Evolutionary conservation across 2,888 invertebrate species (phyloP), one percentile per base, ranked within the genome.

Genomic region (Drosophila birchii): DNA sequence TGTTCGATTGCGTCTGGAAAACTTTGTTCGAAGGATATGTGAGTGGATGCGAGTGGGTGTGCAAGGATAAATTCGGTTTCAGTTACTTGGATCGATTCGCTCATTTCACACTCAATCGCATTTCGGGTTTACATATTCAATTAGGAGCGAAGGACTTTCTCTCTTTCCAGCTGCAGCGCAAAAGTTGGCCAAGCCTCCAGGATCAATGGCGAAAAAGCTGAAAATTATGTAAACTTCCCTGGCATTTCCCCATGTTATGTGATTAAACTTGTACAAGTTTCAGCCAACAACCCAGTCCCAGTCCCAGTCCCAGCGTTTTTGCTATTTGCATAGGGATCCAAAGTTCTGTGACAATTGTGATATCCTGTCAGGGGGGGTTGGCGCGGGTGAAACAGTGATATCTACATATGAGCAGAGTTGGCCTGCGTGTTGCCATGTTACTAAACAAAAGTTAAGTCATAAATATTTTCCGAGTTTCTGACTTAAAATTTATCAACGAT

Each of bases 371-470:
- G 18, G 16, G 45, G 29, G 29, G 3, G 41, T 11, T n/a, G n/a
- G 7, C 5, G 14, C 20, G 43, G 53, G 51, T 55, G 53, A 69
- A 68, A 66, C 73, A 66, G 47, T 64, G 58, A 76, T 60, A 54
- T 67, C 41, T 18, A 51, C 36, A 36, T 45, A 54, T 64, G 57
- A 57, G 59, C 63, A 29, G 59, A 39, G 41, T 56, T 41, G 16
- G 18, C 56, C 63, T 51, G 29, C 44, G 74, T 78, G 87, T 85
- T 82, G 80, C 88, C 80, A 76, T 88, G 84, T 83, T 86, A 70
- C 84, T 81, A 86, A 85, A 88, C 89, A 86, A 86, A 86, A 89
- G 86, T 89, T 87, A 87, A 87, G 89, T 83, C 86, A 86, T 86
- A 86, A 86, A 86, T 86, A 89, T 86, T 89, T 86, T 89, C 88